A percentile compares a stretch with the other conserved stretches of the same genome.
Conservation (phyloP, 2,888 invertebrate genomes). For the Flexamia atlantica region DNA sequence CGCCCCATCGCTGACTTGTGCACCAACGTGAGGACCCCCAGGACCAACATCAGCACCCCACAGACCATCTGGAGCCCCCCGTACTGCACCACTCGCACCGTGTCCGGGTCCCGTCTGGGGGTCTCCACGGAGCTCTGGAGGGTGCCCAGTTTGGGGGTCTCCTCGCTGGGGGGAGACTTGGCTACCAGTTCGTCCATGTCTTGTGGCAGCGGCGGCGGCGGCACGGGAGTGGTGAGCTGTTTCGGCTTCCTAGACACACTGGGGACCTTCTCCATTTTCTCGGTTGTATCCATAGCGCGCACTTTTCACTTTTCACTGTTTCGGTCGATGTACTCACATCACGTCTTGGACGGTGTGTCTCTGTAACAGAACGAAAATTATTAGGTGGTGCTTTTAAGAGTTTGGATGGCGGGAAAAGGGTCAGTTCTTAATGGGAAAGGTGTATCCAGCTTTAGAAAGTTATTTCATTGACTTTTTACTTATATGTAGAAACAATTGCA, state of each 20-base stretch:
- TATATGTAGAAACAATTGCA: too few species aligned
- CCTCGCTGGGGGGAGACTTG: conserved; percentile 66
- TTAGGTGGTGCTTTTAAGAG: too few species aligned
- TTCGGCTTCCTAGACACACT: conserved; percentile 41
- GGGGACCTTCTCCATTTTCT: conserved; percentile 30
- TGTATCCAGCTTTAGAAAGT: too few species aligned
- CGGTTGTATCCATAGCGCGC: too few species aligned
- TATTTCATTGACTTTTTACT: too few species aligned
- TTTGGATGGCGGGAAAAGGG: too few species aligned
- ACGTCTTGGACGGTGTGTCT: neutral
- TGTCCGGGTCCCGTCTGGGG: neutral
- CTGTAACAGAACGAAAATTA: conserved; percentile 17
- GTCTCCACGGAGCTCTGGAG: conserved; percentile 46
- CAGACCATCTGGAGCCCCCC: conserved; percentile 68
- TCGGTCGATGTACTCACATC: conserved; percentile 24
- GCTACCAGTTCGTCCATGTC: conserved; percentile 63
- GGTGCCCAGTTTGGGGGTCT: neutral
- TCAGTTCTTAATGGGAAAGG: too few species aligned
- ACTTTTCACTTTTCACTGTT: conserved; percentile 32
- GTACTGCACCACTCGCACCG: conserved; percentile 23
- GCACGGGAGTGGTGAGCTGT: conserved; percentile 47
- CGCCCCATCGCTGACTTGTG: conserved; percentile 71
- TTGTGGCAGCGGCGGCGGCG: conserved; percentile 50
- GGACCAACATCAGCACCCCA: conserved; percentile 71
- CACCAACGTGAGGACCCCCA: conserved; percentile 71